These are phyloP conservation scores for Lepilemur septentrionalis DNA, from an alignment of 2,797 vertebrate genomes.

Conservation along the genomic window DNA sequence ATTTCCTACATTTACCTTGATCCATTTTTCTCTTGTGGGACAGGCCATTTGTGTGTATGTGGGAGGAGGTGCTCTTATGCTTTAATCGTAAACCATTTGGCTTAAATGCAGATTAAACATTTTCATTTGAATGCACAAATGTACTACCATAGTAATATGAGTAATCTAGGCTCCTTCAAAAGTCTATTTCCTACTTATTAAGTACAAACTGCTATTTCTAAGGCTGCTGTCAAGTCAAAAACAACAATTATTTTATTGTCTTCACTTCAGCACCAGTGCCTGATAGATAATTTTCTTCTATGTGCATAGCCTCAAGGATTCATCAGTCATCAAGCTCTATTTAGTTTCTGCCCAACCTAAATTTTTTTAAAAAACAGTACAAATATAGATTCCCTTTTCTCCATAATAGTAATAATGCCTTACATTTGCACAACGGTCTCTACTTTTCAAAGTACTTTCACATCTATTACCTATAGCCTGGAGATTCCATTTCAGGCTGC, in stretches of 20 bases:
- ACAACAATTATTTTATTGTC: slow-evolving; percentile 52
- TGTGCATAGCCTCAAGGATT: slow-evolving; percentile 46
- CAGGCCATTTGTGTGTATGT: neutral
- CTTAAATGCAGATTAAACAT: slow-evolving; percentile 47
- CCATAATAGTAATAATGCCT: slow-evolving; percentile 57
- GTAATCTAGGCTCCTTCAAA: slow-evolving; percentile 31
- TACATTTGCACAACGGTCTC: slow-evolving; percentile 34
- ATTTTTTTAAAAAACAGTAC: slow-evolving; percentile 34
- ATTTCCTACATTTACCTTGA: slow-evolving; percentile 52
- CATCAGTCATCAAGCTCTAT: slow-evolving; percentile 53
- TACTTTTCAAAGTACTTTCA: slow-evolving; percentile 55
- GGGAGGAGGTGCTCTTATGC: neutral
- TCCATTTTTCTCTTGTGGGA: slow-evolving; percentile 59
- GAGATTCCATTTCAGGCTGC: slow-evolving; percentile 64
- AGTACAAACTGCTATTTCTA: slow-evolving; percentile 48
- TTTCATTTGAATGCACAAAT: slow-evolving; percentile 40
- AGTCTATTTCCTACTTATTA: slow-evolving; percentile 27
- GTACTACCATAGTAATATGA: neutral
- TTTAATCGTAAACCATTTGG: slow-evolving; percentile 28
- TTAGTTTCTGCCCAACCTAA: slow-evolving; percentile 48
- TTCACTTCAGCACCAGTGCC: slow-evolving; percentile 29
- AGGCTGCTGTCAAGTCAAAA: slow-evolving; percentile 42
- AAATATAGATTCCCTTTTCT: slow-evolving; percentile 52
- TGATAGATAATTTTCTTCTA: slow-evolving; percentile 58
- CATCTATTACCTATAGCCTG: slow-evolving; percentile 68